phyloP scores from a whole-genome alignment of 2,888 invertebrate species.

The Yponomeuta malinellus region DNA sequence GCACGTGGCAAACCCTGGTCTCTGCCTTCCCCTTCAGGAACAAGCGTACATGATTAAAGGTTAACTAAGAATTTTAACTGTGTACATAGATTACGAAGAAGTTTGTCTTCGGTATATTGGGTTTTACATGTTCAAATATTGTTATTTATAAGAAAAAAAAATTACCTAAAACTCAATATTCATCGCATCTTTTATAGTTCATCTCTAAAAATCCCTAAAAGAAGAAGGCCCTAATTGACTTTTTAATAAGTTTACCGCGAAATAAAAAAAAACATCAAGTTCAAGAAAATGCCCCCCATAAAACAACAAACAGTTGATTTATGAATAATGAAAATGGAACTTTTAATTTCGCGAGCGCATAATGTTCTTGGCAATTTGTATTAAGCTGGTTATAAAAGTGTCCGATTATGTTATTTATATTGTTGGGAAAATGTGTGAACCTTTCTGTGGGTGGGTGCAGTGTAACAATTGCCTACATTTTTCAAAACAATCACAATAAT shows the following conservation, averaged over 20 bases:
- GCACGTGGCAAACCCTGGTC: too few species aligned
- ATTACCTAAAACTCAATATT: too few species aligned
- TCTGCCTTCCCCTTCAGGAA: too few species aligned
- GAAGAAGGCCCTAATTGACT: not conserved
- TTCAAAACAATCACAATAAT: not conserved
- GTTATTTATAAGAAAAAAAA: too few species aligned
- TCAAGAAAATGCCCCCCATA: not conserved
- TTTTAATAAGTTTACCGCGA: not conserved
- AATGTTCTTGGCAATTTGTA: constrained; percentile 50
- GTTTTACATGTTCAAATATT: too few species aligned
- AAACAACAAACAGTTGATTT: constrained; percentile 38
- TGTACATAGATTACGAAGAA: too few species aligned
- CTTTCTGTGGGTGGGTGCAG: not conserved
- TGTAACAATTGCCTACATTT: not conserved
- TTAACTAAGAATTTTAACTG: too few species aligned
- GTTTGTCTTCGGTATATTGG: too few species aligned
- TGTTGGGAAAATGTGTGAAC: constrained; percentile 3
- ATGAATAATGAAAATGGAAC: constrained; percentile 52
- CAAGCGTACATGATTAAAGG: too few species aligned
- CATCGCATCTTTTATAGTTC: too few species aligned
- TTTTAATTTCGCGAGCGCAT: constrained; percentile 59
- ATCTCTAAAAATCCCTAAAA: too few species aligned
- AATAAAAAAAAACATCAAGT: not conserved
- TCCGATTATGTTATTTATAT: constrained; percentile 49
- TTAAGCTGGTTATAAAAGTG: constrained; percentile 46